Percentiles rank a stretch among this genome's conserved stretches.
phyloP scores from a whole-genome alignment of 2,888 invertebrate genomes.

The Therioaphis trifolii region DNA sequence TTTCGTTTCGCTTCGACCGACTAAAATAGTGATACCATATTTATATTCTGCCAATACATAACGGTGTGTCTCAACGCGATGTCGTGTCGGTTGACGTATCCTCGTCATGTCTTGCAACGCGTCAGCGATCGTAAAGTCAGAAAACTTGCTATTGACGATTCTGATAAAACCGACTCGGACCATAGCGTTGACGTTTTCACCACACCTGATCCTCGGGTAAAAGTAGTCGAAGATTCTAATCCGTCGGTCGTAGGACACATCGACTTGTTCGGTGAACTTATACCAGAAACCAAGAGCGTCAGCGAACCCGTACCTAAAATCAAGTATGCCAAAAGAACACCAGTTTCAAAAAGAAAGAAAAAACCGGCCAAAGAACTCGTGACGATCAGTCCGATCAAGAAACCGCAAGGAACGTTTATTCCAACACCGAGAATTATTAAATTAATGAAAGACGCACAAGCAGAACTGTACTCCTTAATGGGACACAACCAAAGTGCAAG shows the following conservation, averaged over 20 bases:
- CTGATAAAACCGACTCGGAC: background rate
- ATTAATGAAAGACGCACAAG: conserved; percentile 48
- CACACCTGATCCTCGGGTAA: background rate
- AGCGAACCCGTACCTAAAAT: background rate
- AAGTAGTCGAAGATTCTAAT: conserved; percentile 18
- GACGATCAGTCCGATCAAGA: background rate
- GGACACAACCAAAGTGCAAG: conserved; percentile 39
- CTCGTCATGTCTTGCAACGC: conserved; percentile 33
- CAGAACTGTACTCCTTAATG: conserved; percentile 48
- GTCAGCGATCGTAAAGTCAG: conserved; percentile 51
- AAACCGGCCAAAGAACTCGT: background rate
- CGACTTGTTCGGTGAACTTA: conserved; percentile 53
- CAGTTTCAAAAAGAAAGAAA: conserved; percentile 1
- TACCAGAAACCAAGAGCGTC: background rate
- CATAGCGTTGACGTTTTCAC: background rate
- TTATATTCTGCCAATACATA: too few species aligned
- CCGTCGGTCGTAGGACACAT: conserved; percentile 21
- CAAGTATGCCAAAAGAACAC: background rate
- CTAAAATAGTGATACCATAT: too few species aligned
- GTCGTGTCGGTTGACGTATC: background rate
- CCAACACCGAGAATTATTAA: conserved; percentile 39
- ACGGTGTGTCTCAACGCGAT: background rate
- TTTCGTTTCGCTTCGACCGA: too few species aligned
- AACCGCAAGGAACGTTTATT: conserved; percentile 13
- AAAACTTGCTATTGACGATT: conserved; percentile 42